Base-by-base conservation (phyloP, 1,140 invertebrate genomes). In the Drosophila nasuta region DNA sequence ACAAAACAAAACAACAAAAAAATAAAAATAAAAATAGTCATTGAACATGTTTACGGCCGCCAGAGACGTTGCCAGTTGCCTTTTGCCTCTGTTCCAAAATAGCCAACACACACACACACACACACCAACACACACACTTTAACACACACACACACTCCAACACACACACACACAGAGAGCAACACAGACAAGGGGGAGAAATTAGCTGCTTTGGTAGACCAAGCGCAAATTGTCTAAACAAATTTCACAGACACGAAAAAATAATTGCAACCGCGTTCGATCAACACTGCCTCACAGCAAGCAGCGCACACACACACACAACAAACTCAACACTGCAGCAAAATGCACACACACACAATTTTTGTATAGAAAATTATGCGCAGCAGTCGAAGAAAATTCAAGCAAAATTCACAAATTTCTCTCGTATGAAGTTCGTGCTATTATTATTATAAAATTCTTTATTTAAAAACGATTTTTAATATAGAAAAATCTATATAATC, bases 31-130 rank as follows among this genome's bases (percentile, higher is more conserved):
- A 80, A 88, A 87, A 87, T 88, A 88, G 73, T 88, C 83, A 88
- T 87, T 87, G 83, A 82, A 86, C 82, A 88, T 87, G 83, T 88
- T 82, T 88, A 87, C 77, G 72, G 79, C 63, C 63, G 79, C 63
- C 63, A 70, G 63, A 60, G 62, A 51, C 35, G 48, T 77, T 77
- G 65, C 77, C 68, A 75, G 45, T 78, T 70, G 56, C 33, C 49
- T 10, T 54, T 60, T 46, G 35, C 45, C 54, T 67, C 46, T 65
- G 56, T 80, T 87, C 83, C 83, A 88, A 87, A 83, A 85, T 71
- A 83, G 65, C 65, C 56, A 72, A 62, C 11, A 45, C 20, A 45
- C n/a, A 71, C 15, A 64, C 58, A 56, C 38, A 56, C 49, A 56
- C 38, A 56, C 38, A 28, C 35, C 1, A 15, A 15, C 11, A 46